Conservation (phyloP, 2,888 invertebrate genomes). For the Drosophila ochracea region DNA sequence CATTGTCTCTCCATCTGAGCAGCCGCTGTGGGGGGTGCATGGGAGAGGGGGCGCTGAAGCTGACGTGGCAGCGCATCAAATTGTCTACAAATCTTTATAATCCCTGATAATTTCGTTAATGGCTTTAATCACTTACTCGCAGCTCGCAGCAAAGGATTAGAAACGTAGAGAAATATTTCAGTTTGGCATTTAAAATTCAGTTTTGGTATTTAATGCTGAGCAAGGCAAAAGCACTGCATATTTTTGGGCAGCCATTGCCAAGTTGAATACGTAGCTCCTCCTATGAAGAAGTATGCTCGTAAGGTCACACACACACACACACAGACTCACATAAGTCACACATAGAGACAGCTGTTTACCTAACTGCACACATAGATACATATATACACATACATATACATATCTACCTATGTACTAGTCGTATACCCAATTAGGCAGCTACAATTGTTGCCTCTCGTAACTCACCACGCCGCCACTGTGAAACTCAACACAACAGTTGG, state of each 20-base stretch:
- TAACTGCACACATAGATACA: conserved; percentile 41
- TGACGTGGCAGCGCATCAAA: conserved; percentile 65
- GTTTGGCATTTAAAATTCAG: conserved; percentile 45
- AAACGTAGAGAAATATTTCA: conserved; percentile 8
- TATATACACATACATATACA: conserved; percentile 32
- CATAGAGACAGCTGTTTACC: conserved; percentile 58
- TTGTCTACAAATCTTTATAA: conserved; percentile 83
- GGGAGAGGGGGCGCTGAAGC: not conserved
- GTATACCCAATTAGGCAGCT: conserved; percentile 77
- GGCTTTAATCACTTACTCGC: conserved; percentile 84
- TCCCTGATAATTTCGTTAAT: conserved; percentile 85
- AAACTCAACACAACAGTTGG: conserved; percentile 66
- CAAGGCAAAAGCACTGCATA: conserved; percentile 18
- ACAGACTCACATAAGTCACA: conserved; percentile 16
- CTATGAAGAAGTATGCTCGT: conserved; percentile 50
- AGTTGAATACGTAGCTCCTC: conserved; percentile 61
- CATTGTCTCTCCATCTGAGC: conserved; percentile 79
- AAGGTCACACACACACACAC: conserved; percentile 56
- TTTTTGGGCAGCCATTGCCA: conserved; percentile 67
- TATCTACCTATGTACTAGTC: conserved; percentile 17
- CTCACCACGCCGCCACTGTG: conserved; percentile 46
- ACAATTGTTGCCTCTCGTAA: conserved; percentile 72
- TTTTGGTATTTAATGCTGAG: conserved; percentile 50
- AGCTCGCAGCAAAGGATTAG: conserved; percentile 37
- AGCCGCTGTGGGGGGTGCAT: conserved; percentile 57